A percentile compares a stretch with the other conserved stretches of the same genome.
phyloP scores from a whole-genome alignment of 1,140 invertebrate species.

The Drosophila sp. region DNA sequence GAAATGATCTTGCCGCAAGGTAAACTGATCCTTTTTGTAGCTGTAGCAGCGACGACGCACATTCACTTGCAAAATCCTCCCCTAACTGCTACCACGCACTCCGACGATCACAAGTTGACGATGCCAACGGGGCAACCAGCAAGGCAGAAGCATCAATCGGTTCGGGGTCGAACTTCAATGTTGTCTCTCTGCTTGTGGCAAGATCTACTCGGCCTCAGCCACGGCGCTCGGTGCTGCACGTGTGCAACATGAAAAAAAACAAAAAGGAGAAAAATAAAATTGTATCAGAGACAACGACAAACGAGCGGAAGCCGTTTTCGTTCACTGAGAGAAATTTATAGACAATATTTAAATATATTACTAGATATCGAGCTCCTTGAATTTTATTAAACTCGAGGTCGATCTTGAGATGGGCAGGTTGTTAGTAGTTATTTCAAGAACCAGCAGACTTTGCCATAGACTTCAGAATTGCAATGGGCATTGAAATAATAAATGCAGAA shows the following conservation, averaged over 20 bases:
- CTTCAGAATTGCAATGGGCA: too few species aligned
- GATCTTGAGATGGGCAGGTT: too few species aligned
- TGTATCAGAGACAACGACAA: conserved; percentile 23
- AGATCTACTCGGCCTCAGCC: conserved; percentile 43
- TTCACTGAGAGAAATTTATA: conserved; percentile 37
- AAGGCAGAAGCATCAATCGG: conserved; percentile 63
- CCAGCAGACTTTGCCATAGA: too few species aligned
- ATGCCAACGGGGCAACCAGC: neutral
- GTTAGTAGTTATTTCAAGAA: too few species aligned
- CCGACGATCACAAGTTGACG: conserved; percentile 45
- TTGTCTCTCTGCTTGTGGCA: conserved; percentile 70
- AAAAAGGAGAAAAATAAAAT: conserved; percentile 19
- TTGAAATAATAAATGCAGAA: too few species aligned
- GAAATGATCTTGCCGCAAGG: conserved; percentile 81
- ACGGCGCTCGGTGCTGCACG: conserved; percentile 50
- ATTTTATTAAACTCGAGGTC: too few species aligned
- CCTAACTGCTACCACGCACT: conserved; percentile 74
- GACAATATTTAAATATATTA: too few species aligned
- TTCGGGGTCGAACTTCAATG: conserved; percentile 34
- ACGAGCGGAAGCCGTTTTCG: conserved; percentile 49
- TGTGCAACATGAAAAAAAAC: conserved; percentile 50
- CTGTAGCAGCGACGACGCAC: conserved; percentile 44
- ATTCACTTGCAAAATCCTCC: conserved; percentile 78
- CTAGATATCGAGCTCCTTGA: too few species aligned
- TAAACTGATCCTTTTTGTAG: conserved; percentile 83